A percentile compares a stretch with the other conserved stretches of the same genome.
These are phyloP conservation scores for Apocheima hispidaria DNA, from an alignment of 2,888 invertebrate genomes.

Conservation along the genomic window DNA sequence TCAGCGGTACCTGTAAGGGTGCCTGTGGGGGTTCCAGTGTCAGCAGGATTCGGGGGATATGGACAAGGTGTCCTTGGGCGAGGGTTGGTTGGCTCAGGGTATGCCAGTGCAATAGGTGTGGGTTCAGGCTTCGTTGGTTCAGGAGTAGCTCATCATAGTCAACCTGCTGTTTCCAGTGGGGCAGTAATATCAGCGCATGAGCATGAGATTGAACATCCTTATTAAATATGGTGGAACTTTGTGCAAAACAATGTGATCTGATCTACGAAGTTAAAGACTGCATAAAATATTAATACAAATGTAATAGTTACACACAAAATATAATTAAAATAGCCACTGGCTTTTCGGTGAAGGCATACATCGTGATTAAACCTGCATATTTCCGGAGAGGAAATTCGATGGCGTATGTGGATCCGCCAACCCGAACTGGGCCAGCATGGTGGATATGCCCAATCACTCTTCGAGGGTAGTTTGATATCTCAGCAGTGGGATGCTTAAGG, in stretches of 20 bases:
- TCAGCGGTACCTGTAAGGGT: slow-evolving; percentile 73
- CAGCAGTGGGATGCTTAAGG: too few relatives aligned
- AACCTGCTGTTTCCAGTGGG: slow-evolving; percentile 34
- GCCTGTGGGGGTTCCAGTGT: slow-evolving; percentile 61
- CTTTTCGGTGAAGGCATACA: too few relatives aligned
- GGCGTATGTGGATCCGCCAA: too few relatives aligned
- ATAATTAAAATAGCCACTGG: too few relatives aligned
- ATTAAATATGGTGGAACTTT: slow-evolving; percentile 11
- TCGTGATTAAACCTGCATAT: too few relatives aligned
- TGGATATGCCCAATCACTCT: too few relatives aligned
- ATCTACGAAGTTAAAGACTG: not conserved
- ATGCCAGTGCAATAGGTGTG: slow-evolving; percentile 9
- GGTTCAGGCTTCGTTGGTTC: slow-evolving; percentile 28
- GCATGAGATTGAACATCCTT: slow-evolving; percentile 54
- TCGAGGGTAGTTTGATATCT: too few relatives aligned
- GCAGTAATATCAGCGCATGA: slow-evolving; percentile 52
- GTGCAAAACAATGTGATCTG: not conserved
- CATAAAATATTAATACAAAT: not conserved
- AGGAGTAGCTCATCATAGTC: slow-evolving; percentile 14
- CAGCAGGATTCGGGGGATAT: slow-evolving; percentile 23
- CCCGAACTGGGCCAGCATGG: too few relatives aligned
- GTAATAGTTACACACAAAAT: not conserved
- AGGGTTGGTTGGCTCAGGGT: slow-evolving; percentile 25
- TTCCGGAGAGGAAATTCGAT: too few relatives aligned
- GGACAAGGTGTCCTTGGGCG: slow-evolving; percentile 10